Evolutionary conservation across 2,888 invertebrate genomes (phyloP), one percentile per base, ranked within the genome.

Genomic region (Rhogogaster chlorosoma): DNA sequence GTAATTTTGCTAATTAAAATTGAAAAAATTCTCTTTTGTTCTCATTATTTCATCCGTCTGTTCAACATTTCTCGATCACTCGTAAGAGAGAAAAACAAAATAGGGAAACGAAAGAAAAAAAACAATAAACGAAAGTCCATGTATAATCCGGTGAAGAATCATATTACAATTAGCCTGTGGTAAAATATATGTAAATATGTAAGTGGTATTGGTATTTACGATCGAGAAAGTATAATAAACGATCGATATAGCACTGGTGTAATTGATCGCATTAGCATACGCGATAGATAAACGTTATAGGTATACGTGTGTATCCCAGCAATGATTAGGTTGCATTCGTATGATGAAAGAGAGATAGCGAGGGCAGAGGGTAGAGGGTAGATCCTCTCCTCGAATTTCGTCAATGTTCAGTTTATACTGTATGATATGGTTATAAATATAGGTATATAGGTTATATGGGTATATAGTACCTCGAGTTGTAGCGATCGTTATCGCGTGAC

Each of bases 401-500:
- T 67, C 67, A 32, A 26, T 67, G 18, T 67, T 67, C 29, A 67
- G 18, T 26, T 10, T 61, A 61, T 9, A 26, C 26, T 26, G n/a
- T n/a, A 22, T 12, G 61, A 5, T 61, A 26, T 61, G 61, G 61
- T 61, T 61, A 22, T 26, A 61, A 22, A 57, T 57, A 57, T 61
- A 61, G 10, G 29, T 64, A 26, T 29, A 64, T 26, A 57, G 4
- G 2, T 32, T 67, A 67, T 26, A 61, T 61, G 26, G 10, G 12
- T 32, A 67, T 29, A 67, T 29, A 32, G 12, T 67, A 67, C 29
- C n/a, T n/a, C 6, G 67, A 67, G 32, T 18, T 67, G 67, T 67
- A 67, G 49, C 77, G 77, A 77, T 77, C 77, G 77, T 77, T 77
- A 77, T 77, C 77, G 49, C 77, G 77, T 77, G 77, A 77, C 77